These are phyloP conservation scores for Crocuta crocuta DNA, from an alignment of 2,113 vertebrate species.

Conservation along the genomic window DNA sequence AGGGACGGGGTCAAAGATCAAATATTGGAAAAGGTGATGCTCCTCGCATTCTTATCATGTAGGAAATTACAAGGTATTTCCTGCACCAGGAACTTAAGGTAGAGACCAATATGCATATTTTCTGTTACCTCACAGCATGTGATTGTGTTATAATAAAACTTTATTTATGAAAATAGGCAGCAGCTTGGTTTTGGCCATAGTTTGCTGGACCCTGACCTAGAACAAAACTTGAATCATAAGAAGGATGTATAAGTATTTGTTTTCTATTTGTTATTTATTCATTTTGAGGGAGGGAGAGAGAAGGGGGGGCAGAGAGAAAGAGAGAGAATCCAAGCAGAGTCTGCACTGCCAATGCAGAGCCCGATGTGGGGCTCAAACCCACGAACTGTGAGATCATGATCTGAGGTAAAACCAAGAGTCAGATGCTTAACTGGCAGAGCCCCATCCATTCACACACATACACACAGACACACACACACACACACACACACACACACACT, in stretches of 20 bases:
- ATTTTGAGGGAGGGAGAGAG: no score
- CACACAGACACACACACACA: no score
- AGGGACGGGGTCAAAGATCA: background rate
- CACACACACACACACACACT: background rate
- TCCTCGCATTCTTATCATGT: background rate
- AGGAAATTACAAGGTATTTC: background rate
- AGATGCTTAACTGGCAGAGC: no score
- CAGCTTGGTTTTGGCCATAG: background rate
- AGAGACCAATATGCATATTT: background rate
- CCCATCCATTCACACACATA: no score
- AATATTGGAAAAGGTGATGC: background rate
- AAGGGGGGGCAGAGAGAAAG: no score
- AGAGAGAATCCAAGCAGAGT: no score
- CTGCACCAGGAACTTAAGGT: background rate
- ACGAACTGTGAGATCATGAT: no score
- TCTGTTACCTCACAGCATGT: background rate
- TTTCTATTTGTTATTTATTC: no score
- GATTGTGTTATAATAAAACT: background rate
- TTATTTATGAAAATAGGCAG: background rate
- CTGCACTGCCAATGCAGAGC: no score
- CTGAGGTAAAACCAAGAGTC: no score
- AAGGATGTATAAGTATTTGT: background rate
- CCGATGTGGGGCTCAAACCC: no score
- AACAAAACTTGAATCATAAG: background rate
- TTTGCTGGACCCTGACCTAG: background rate